These are phyloP conservation scores for Diplogasteroides magnus DNA, from an alignment of 1,140 invertebrate species.

Conservation along the genomic window DNA sequence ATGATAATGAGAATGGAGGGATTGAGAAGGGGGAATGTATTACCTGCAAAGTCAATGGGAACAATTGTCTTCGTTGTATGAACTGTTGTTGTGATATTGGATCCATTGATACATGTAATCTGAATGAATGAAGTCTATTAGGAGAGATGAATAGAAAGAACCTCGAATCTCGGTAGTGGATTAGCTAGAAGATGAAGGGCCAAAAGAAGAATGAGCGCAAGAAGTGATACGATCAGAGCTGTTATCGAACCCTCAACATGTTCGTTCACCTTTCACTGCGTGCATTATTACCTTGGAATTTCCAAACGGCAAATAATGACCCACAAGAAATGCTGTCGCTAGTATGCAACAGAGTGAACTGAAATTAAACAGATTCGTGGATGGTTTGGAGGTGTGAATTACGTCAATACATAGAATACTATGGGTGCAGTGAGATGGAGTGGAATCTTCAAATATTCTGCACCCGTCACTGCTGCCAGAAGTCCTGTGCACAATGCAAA, in stretches of 20 bases:
- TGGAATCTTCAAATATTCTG: not conserved
- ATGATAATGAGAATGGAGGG: not conserved
- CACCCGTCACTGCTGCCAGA: not conserved
- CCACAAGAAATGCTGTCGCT: not conserved
- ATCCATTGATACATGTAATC: not conserved
- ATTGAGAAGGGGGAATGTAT: not conserved
- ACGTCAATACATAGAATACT: not conserved
- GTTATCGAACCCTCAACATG: not conserved
- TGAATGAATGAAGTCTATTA: not conserved
- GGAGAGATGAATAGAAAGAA: not conserved
- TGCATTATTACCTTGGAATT: not conserved
- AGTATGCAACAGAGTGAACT: not conserved
- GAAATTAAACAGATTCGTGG: not conserved
- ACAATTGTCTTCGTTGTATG: no score
- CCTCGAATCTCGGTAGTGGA: not conserved
- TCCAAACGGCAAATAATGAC: not conserved
- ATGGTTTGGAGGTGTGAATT: not conserved
- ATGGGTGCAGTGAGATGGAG: not conserved
- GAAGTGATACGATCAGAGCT: not conserved
- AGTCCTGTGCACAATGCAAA: not conserved
- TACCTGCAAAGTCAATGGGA: not conserved
- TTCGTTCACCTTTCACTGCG: no score
- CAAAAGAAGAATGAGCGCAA: not conserved
- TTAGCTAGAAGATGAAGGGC: not conserved
- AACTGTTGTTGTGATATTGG: no score